Base-by-base conservation (phyloP, 92 coral and sea anemone genomes). In the Epizoanthus ramosus region DNA sequence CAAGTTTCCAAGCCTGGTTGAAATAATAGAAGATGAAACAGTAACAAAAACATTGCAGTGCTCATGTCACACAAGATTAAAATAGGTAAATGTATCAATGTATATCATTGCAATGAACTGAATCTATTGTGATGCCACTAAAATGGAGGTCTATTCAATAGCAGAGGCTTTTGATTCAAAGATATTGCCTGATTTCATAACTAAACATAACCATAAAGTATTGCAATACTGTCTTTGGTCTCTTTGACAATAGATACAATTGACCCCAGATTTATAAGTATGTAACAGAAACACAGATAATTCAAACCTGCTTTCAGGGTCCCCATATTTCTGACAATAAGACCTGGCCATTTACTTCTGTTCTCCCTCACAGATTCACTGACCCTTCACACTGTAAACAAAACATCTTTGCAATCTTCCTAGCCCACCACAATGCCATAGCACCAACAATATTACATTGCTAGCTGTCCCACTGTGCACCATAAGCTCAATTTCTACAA, bases 281-380 rank as follows among this genome's bases (percentile, higher is more conserved):
- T 25, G 28, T 4, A 77, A 77, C 63, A 77, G 18, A 71, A 77
- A 16, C 60, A 77, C 82, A 77, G 82, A 77, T 77, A 33, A 39
- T 21, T 61, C 82, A 60, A 77, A 77, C 82, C 82, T 77, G 71
- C 71, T 61, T 77, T 77, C 24, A 60, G 82, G 23, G 71, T 77
- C 54, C 82, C 82, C 82, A 77, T 77, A 18, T 59, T 60, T 56
- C 45, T 8, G 63, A 21, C 39, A 31, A 13, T 12, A 22, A 23
- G 35, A 37, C 66, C 56, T 71, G 58, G 15, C 50, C 75, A 47
- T 41, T 41, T 21, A 60, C 45, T 6, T 61, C 47, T 43, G 39
- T 41, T 31, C 56, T 39, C 23, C 63, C 65, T 76, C 57, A 76
- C 50, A 39, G 58, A 61, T 13, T 8, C 82, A 60, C 35, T 39